A percentile compares a stretch with the other conserved stretches of the same genome.
Conservation (phyloP, 30 jellyfish, hydroid and myxozoan species). For the Cassiopea xamachana region DNA sequence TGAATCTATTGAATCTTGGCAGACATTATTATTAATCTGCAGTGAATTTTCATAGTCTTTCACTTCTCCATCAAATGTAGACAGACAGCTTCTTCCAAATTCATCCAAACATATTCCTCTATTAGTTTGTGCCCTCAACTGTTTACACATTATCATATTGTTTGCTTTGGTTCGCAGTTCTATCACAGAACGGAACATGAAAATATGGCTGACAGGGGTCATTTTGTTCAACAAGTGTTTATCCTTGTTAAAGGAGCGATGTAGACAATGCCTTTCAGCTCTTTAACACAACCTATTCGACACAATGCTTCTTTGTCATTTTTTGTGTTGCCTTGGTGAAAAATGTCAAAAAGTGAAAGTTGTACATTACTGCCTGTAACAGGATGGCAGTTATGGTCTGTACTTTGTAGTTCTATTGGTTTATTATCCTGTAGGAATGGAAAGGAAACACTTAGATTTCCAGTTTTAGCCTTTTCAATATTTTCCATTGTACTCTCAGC, state of each 20-base stretch:
- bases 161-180: slow-evolving; percentile 31
- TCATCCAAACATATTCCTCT: not conserved
- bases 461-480: slow-evolving; percentile 10
- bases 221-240: slow-evolving; percentile 36
- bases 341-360: slow-evolving; percentile 26
- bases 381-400: slow-evolving; percentile 12
- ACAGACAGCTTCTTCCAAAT: not conserved
- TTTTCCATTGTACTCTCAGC: slow-evolving; percentile 35
- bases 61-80: not conserved
- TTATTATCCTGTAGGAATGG: slow-evolving; percentile 32
- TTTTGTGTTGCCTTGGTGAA: slow-evolving; percentile 22
- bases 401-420: not conserved
- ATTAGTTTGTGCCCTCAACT: not conserved
- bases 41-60: not conserved
- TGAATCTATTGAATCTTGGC: not conserved
- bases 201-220: slow-evolving; percentile 34
- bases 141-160: not conserved
- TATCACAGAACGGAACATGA: slow-evolving; percentile 20
- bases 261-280: slow-evolving; percentile 16
- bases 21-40: not conserved
- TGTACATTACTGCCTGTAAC: slow-evolving; percentile 29
- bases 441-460: slow-evolving; percentile 21
- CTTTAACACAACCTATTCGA: slow-evolving; percentile 46
- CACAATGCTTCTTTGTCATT: slow-evolving; percentile 12
- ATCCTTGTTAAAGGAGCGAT: slow-evolving; percentile 3